Percentiles rank a stretch among this genome's conserved stretches.
phyloP scores from a whole-genome alignment of 2,113 vertebrate genomes.

The Brienomyrus longianalis region DNA sequence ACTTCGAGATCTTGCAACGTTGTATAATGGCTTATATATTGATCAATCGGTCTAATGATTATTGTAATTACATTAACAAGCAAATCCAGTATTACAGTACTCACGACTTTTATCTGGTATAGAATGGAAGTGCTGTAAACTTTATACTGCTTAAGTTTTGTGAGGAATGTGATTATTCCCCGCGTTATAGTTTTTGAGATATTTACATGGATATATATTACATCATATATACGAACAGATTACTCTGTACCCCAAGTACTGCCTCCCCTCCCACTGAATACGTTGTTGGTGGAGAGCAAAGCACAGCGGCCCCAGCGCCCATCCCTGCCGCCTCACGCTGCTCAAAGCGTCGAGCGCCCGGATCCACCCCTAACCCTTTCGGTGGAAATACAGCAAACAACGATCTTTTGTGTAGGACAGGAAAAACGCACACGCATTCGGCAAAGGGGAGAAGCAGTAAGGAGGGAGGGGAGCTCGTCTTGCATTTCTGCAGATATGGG shows the following conservation, averaged over 20 bases:
- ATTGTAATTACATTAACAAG: background rate
- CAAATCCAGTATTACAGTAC: background rate
- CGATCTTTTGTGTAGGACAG: background rate
- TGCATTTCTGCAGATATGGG: slow-evolving; percentile 16
- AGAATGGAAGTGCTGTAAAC: background rate
- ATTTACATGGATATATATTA: background rate
- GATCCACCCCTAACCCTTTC: background rate
- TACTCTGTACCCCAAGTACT: background rate
- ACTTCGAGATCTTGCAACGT: background rate
- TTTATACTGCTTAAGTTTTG: background rate
- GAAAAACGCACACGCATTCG: background rate
- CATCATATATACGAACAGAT: background rate
- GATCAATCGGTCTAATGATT: background rate
- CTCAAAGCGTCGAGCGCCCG: background rate
- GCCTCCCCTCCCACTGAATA: slow-evolving; percentile 8
- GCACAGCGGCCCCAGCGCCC: background rate
- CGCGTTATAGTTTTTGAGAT: background rate
- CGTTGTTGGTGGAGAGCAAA: background rate
- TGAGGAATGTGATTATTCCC: background rate
- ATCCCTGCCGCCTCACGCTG: background rate
- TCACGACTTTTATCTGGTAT: background rate
- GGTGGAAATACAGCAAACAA: background rate
- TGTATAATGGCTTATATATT: background rate
- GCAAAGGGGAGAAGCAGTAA: background rate
- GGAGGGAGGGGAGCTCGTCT: background rate